Conservation (phyloP, 1,140 invertebrate genomes). For the Nomia melanderi region DNA sequence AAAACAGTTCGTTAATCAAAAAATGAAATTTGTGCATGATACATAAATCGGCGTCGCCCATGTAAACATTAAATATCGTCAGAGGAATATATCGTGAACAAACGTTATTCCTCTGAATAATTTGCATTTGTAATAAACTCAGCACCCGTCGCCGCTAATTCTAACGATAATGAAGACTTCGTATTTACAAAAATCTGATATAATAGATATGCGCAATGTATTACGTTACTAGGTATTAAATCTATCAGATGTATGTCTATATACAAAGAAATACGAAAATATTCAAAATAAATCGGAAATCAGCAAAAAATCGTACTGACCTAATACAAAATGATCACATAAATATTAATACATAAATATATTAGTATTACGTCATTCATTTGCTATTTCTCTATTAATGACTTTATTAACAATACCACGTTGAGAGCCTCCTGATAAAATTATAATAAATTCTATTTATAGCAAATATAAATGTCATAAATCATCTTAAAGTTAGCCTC, state of each 20-base stretch:
- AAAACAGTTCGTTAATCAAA: not conserved
- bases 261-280: conserved; percentile 28
- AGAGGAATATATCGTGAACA: not conserved
- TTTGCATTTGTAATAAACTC: conserved; percentile 16
- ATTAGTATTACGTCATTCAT: not conserved
- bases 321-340: conserved; percentile 13
- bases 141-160: conserved; percentile 22
- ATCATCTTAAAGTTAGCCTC: conserved; percentile 4
- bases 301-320: conserved; percentile 15
- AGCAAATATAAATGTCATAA: conserved; percentile 28
- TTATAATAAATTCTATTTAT: conserved; percentile 9
- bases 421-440: conserved; percentile 6
- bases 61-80: not conserved
- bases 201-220: conserved; percentile 1
- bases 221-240: conserved; percentile 7
- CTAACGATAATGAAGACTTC: not conserved
- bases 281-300: conserved; percentile 12
- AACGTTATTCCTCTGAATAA: not conserved
- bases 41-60: not conserved
- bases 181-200: conserved; percentile 29
- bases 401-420: not conserved
- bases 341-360: conserved; percentile 13
- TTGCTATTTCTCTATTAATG: conserved; percentile 9
- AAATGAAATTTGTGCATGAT: conserved; percentile 8
- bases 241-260: not conserved